phyloP scores from a whole-genome alignment of 35 echinoderm and acorn worm genomes.

The Heliocidaris tuberculata region DNA sequence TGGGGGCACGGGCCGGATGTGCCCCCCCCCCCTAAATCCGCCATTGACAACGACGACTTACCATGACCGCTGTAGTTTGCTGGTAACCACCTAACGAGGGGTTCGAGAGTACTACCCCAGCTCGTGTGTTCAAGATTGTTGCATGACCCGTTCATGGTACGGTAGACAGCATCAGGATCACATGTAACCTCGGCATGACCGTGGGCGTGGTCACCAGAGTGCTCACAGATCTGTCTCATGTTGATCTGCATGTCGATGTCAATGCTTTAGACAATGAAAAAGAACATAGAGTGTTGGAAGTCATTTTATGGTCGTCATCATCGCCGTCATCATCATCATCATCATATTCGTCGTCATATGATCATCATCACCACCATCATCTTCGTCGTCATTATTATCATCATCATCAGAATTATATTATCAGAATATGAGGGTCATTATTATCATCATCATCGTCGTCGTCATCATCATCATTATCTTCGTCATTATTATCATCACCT shows the following conservation, averaged over 20 bases:
- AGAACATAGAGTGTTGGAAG: not conserved
- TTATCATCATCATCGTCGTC: not conserved
- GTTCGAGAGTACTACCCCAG: conserved; percentile 6
- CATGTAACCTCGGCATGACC: not conserved
- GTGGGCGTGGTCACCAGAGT: not conserved
- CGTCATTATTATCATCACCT: too few relatives aligned
- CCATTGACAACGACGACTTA: not conserved
- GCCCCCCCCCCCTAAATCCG: too few relatives aligned
- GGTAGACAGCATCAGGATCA: not conserved
- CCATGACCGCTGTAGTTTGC: conserved; percentile 23
- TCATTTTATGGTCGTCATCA: not conserved
- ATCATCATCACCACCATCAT: too few relatives aligned
- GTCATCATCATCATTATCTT: not conserved
- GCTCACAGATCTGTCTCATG: not conserved
- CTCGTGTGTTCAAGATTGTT: not conserved
- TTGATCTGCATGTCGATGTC: conserved; percentile 24
- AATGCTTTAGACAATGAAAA: not conserved
- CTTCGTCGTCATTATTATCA: not conserved
- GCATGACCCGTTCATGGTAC: conserved; percentile 11
- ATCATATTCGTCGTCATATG: too few relatives aligned
- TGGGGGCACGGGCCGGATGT: too few relatives aligned
- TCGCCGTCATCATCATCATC: not conserved
- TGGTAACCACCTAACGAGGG: not conserved
- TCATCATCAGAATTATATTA: not conserved
- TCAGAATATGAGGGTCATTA: not conserved